phyloP scores from a whole-genome alignment of 2,888 invertebrate genomes.

The Hylaea fasciaria region DNA sequence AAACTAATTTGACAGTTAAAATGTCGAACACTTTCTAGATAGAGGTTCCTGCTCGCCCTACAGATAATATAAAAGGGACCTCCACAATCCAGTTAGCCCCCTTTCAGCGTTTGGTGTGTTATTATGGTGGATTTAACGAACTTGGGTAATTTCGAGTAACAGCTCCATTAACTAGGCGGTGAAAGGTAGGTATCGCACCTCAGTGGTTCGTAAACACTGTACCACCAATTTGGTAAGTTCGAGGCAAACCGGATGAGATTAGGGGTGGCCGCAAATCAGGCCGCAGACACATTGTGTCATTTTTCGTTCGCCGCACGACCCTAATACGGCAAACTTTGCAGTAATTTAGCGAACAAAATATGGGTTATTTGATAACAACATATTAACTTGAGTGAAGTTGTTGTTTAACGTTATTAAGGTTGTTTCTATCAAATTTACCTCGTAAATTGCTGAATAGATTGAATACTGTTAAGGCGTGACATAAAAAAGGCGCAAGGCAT shows the following conservation, averaged over 20 bases:
- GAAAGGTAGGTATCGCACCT: slow-evolving; percentile 12
- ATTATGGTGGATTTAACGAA: too few relatives aligned
- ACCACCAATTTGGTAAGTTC: slow-evolving; percentile 20
- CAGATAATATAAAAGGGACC: too few relatives aligned
- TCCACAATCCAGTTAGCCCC: too few relatives aligned
- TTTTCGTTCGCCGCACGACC: slow-evolving; percentile 17
- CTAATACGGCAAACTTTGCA: slow-evolving; percentile 8
- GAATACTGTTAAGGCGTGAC: neutral
- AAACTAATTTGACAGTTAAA: too few relatives aligned
- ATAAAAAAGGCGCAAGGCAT: too few relatives aligned
- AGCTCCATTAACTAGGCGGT: neutral
- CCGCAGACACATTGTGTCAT: slow-evolving; percentile 32
- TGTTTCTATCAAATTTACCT: neutral
- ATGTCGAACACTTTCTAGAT: too few relatives aligned
- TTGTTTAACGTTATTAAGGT: too few relatives aligned
- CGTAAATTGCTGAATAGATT: neutral
- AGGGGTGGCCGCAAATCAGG: slow-evolving; percentile 26
- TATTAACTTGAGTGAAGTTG: neutral
- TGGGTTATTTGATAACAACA: slow-evolving; percentile 2
- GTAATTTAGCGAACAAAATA: neutral
- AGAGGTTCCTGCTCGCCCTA: too few relatives aligned
- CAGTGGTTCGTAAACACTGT: slow-evolving; percentile 7
- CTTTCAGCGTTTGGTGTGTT: too few relatives aligned
- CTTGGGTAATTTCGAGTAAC: too few relatives aligned
- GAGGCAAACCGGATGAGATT: slow-evolving; percentile 34